Percentiles rank a stretch among this genome's conserved stretches.
Conservation (phyloP, 30 jellyfish, hydroid and myxozoan species). For the Sanderia malayensis region DNA sequence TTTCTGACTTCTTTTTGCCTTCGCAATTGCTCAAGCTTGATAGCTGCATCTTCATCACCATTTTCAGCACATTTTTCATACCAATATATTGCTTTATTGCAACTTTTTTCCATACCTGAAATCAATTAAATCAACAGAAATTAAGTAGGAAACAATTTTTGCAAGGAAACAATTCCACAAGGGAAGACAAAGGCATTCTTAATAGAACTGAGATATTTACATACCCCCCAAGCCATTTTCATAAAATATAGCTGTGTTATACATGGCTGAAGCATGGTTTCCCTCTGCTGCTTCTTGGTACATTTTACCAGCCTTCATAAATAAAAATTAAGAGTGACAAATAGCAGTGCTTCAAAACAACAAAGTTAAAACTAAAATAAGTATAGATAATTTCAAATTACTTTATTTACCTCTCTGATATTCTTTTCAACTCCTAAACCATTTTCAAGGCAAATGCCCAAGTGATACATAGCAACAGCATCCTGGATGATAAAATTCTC, state of each 20-base stretch:
- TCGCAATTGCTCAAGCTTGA: conserved; percentile 24
- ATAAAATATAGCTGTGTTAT: conserved; percentile 43
- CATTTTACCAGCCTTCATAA: conserved; percentile 39
- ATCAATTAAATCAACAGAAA: too few species aligned
- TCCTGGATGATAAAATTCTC: too few species aligned
- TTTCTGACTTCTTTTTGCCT: conserved; percentile 4
- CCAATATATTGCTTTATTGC: conserved; percentile 51
- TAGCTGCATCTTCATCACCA: conserved; percentile 50
- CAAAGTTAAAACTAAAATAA: too few species aligned
- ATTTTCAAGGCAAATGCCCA: conserved; percentile 52
- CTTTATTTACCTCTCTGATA: conserved; percentile 20
- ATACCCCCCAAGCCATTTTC: conserved; percentile 64
- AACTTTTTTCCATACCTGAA: conserved; percentile 37
- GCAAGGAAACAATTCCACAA: too few species aligned
- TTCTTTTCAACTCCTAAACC: conserved; percentile 64
- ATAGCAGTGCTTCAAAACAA: not conserved
- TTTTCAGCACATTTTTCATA: conserved; percentile 49
- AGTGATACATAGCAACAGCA: conserved; percentile 53
- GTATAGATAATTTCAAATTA: too few species aligned
- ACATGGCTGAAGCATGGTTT: conserved; percentile 55
- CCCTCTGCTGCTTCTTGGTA: conserved; percentile 56
- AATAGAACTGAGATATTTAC: too few species aligned
- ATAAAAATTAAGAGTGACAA: not conserved
- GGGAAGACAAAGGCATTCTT: too few species aligned
- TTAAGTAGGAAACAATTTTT: too few species aligned